Conservation (phyloP, 1,140 invertebrate genomes). For the Gryon sp. region DNA sequence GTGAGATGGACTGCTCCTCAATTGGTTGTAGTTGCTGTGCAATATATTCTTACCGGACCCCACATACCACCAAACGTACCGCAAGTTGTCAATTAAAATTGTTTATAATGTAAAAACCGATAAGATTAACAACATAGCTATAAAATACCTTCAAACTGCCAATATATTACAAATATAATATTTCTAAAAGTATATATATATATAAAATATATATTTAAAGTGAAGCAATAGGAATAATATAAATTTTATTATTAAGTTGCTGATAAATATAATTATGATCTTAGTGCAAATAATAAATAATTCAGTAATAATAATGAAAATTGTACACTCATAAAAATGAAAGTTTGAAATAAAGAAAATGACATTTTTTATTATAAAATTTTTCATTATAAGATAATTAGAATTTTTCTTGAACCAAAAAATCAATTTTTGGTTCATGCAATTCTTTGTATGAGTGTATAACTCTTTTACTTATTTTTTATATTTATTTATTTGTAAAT, state of each 20-base stretch:
- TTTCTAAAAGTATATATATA: slow-evolving; percentile 52
- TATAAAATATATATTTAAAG: slow-evolving; percentile 35
- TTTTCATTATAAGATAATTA: too few species aligned
- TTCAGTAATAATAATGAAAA: too few species aligned
- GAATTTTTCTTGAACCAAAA: too few species aligned
- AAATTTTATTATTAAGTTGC: slow-evolving; percentile 23
- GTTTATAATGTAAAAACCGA: slow-evolving; percentile 51
- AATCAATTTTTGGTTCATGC: too few species aligned
- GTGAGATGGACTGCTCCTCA: slow-evolving; percentile 79
- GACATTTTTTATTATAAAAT: too few species aligned
- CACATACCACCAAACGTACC: slow-evolving; percentile 77
- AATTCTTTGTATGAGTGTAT: too few species aligned
- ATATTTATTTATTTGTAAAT: too few species aligned
- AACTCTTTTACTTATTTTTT: too few species aligned
- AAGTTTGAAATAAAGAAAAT: too few species aligned
- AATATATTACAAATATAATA: slow-evolving; percentile 52
- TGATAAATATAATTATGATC: slow-evolving; percentile 1
- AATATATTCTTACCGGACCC: slow-evolving; percentile 78
- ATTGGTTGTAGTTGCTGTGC: slow-evolving; percentile 77
- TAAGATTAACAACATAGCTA: slow-evolving; percentile 43
- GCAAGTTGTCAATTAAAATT: slow-evolving; percentile 73
- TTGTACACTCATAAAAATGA: too few species aligned
- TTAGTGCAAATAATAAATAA: slow-evolving; percentile 5
- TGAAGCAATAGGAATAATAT: slow-evolving; percentile 38
- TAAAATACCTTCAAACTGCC: slow-evolving; percentile 53